Evolutionary conservation across 2,113 vertebrate genomes (phyloP).

Genomic region (Albula goreensis): DNA sequence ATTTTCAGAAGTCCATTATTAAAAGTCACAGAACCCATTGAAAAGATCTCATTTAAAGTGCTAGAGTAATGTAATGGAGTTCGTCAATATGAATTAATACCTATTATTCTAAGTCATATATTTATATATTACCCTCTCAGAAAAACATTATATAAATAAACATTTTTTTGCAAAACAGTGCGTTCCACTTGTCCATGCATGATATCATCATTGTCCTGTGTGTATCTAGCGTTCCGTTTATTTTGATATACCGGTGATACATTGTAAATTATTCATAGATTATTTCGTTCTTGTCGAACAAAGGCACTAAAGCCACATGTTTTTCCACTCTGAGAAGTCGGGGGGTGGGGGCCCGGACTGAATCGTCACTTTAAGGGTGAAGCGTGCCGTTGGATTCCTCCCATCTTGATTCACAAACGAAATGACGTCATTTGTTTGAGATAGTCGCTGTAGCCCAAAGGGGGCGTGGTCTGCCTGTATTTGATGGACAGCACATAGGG

Average conservation of each 20-base stretch:
- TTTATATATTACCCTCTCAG: background rate
- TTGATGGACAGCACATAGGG: slow-evolving; percentile 4
- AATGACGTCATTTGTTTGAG: slow-evolving; percentile 24
- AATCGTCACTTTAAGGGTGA: background rate
- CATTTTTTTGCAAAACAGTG: background rate
- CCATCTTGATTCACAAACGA: slow-evolving; percentile 4
- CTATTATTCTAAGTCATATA: background rate
- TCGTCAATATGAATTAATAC: background rate
- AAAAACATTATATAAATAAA: background rate
- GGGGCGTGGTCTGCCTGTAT: background rate
- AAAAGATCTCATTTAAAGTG: background rate
- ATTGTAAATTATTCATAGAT: too few species aligned
- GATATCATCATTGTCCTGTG: background rate
- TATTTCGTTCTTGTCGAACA: background rate
- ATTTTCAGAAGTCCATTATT: background rate
- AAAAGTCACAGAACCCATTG: background rate
- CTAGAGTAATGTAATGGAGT: background rate
- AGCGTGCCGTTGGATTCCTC: background rate
- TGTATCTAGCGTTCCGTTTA: background rate
- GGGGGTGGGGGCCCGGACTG: background rate
- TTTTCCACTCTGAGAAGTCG: background rate
- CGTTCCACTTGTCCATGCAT: background rate
- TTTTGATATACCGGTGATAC: background rate
- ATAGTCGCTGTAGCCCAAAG: slow-evolving; percentile 3
- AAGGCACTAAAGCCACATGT: background rate